Evolutionary conservation across 2,797 vertebrate species (phyloP).

Genomic region (Coreius guichenoti): DNA sequence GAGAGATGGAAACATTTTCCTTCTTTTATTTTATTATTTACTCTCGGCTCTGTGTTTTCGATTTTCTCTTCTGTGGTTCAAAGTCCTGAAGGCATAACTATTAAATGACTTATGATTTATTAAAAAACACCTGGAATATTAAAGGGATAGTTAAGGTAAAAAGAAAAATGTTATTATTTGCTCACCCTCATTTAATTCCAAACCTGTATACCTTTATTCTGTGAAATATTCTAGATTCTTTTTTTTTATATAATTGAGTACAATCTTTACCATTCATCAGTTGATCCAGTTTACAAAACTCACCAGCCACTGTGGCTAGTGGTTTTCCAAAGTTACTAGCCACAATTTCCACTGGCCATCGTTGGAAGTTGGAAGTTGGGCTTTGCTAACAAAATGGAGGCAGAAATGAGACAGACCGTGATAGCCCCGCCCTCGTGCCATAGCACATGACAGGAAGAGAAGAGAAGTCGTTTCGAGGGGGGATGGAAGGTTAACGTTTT

Average conservation of each 20-base stretch:
- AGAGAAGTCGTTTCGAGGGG: no score
- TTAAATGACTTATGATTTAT: conserved; percentile 20
- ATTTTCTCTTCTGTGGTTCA: conserved; percentile 29
- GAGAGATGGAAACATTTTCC: not conserved
- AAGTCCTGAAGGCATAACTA: not conserved
- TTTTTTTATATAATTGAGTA: not conserved
- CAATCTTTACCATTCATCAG: not conserved
- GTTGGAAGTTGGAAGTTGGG: no score
- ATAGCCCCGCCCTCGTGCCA: no score
- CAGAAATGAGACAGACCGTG: no score
- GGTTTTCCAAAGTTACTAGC: no score
- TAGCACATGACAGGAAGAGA: no score
- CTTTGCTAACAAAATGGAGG: no score
- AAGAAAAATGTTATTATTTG: not conserved
- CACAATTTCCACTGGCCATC: no score
- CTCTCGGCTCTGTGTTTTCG: conserved; percentile 20
- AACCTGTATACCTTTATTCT: not conserved
- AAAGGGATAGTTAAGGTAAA: not conserved
- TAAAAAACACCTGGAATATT: conserved; percentile 21
- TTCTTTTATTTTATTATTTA: conserved; percentile 12
- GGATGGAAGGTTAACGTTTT: no score
- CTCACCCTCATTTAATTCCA: not conserved
- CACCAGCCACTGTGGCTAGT: no score
- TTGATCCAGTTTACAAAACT: not conserved
- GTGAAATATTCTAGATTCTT: not conserved